Evolutionary conservation across 2,888 invertebrate species (phyloP).

Genomic region (Prosopocoilus inquinatus): DNA sequence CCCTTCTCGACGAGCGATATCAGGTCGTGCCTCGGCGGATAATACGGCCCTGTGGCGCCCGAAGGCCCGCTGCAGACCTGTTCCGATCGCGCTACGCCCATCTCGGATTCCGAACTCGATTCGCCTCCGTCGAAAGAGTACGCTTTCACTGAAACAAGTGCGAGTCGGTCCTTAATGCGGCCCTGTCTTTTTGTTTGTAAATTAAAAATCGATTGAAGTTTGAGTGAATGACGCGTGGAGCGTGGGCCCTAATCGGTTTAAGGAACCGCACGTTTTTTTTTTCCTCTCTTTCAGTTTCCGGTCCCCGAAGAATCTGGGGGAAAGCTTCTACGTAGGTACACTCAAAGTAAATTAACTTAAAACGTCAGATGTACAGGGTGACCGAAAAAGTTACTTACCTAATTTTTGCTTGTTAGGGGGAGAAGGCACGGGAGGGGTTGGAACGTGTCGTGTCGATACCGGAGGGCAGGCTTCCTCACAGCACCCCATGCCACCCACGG

Average conservation of each 20-base stretch:
- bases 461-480: conserved; percentile 58
- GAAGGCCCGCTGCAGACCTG: conserved; percentile 28
- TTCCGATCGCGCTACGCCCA: conserved; percentile 33
- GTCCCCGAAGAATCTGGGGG: background rate
- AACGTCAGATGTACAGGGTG: too few species aligned
- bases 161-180: background rate
- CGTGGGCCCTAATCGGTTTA: too few species aligned
- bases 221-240: too few species aligned
- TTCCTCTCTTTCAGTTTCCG: background rate
- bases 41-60: conserved; percentile 52
- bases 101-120: conserved; percentile 74
- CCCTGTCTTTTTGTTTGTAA: too few species aligned
- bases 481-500: conserved; percentile 60
- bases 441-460: conserved; percentile 47
- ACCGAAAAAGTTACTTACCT: conserved; percentile 43
- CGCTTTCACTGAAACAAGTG: conserved; percentile 53
- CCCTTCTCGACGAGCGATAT: conserved; percentile 56
- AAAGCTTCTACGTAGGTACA: background rate
- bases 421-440: conserved; percentile 48
- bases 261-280: too few species aligned
- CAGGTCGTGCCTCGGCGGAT: conserved; percentile 46
- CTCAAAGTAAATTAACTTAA: too few species aligned
- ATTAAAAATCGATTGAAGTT: too few species aligned
- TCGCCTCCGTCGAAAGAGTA: conserved; percentile 65
- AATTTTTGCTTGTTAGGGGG: conserved; percentile 40